These are phyloP conservation scores for Eumacrocentrus americanus DNA, from an alignment of 2,888 invertebrate species.

Conservation along the genomic window DNA sequence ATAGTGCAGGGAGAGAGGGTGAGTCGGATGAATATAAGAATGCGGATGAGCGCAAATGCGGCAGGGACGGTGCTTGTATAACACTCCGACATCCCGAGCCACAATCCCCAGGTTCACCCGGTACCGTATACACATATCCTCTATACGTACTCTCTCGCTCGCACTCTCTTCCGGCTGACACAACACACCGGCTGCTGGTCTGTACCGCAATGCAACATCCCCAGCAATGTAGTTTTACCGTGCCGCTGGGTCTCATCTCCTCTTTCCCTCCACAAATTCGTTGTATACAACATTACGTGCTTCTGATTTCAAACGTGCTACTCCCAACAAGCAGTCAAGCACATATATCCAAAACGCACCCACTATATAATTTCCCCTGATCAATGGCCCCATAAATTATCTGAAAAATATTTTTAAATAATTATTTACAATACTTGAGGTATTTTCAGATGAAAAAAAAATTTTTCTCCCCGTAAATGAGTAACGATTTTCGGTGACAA, in stretches of 20 bases:
- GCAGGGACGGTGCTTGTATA: slow-evolving; percentile 8
- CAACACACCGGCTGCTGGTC: slow-evolving; percentile 22
- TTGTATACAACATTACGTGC: slow-evolving; percentile 30
- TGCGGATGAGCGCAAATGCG: slow-evolving; percentile 6
- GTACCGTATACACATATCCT: slow-evolving; percentile 9
- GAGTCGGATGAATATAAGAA: slow-evolving; percentile 15
- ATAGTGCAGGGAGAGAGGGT: not conserved
- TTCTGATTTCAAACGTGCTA: slow-evolving; percentile 28
- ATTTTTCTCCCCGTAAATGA: too few species aligned
- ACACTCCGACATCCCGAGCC: slow-evolving; percentile 15
- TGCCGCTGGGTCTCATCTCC: slow-evolving; percentile 37
- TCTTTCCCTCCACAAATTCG: slow-evolving; percentile 22
- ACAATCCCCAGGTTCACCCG: slow-evolving; percentile 12
- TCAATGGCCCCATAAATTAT: too few species aligned
- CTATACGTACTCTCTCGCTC: not conserved
- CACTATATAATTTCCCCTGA: too few species aligned
- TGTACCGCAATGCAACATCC: slow-evolving; percentile 36
- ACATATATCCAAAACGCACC: too few species aligned
- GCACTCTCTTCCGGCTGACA: slow-evolving; percentile 15
- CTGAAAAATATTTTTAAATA: too few species aligned
- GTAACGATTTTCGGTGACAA: too few species aligned
- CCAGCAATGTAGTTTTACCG: slow-evolving; percentile 42
- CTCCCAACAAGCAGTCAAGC: too few species aligned
- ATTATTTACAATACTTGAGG: too few species aligned
- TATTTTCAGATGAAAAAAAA: not conserved